Evolutionary conservation across 2,113 vertebrate genomes (phyloP), one percentile per base, ranked within the genome.

Genomic region (Phyllostomus hastatus): DNA sequence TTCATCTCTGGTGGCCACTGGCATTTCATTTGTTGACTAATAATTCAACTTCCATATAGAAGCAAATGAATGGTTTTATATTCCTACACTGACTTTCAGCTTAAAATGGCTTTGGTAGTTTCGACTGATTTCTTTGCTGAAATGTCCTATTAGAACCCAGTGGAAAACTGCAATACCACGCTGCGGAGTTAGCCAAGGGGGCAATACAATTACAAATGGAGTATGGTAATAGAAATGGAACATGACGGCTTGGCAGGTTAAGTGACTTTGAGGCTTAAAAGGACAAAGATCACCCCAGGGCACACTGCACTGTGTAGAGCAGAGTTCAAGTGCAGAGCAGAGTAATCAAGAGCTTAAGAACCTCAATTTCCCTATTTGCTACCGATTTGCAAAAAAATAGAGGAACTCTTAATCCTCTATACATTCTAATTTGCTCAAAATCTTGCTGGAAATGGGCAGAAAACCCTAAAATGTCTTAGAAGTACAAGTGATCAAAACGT

Each of bases 181-280:
- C 31, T n/a, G 67, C 24, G 67, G 89, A 94, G 76, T 84, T 20
- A 90, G 84, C 57, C 38, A 80, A 46, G 41, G 6, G 38, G 78
- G 38, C 7, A 82, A 33, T 20, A 31, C 28, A 16, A 76, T 90
- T n/a, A 80, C 79, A 96, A 94, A 81, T 0, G 20, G 64, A 93
- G 67, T 70, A 83, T 4, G 82, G 33, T 64, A 54, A 88, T 1
- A 91, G 64, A 91, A 85, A 81, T 72, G 48, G 91, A 94, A 90
- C 59, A 69, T 6, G 10, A 69, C 57, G 67, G 64, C 66, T 88
- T 35, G 76, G 69, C 33, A 92, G 88, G 84, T 80, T 92, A 86
- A 95, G 33, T 38, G 81, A 61, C 43, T 97, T 59, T 93, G 64
- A 90, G 95, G 72, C 50, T 76, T 82, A 75, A 59, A 88, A 87